phyloP scores from a whole-genome alignment of 1,140 invertebrate genomes.

The Ceratina australensis region DNA sequence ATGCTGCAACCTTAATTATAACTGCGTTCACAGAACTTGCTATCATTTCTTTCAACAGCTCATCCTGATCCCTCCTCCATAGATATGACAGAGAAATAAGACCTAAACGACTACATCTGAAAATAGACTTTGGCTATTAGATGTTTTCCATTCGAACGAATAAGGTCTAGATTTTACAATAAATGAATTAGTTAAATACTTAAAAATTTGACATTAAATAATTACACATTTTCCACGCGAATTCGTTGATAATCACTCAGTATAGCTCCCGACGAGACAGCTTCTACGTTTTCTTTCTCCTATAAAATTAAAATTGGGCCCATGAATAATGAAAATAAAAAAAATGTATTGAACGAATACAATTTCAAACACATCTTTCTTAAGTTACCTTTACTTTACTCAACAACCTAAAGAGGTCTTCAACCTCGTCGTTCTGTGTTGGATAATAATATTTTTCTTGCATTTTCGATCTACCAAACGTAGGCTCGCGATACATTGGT shows the following conservation, averaged over 20 bases:
- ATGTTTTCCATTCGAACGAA: not conserved
- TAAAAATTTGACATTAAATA: slow-evolving; percentile 65
- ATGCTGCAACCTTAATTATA: slow-evolving; percentile 96
- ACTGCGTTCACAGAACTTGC: slow-evolving; percentile 94
- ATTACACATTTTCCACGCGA: slow-evolving; percentile 98
- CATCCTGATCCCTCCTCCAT: slow-evolving; percentile 95
- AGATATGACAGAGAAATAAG: slow-evolving; percentile 94
- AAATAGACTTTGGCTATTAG: slow-evolving; percentile 56
- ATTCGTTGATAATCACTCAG: slow-evolving; percentile 98
- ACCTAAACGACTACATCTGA: slow-evolving; percentile 92
- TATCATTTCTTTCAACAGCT: slow-evolving; percentile 98
- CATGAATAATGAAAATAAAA: too few relatives aligned
- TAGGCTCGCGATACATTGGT: slow-evolving; percentile 92
- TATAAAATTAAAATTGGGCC: slow-evolving; percentile 75
- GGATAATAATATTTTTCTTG: slow-evolving; percentile 91
- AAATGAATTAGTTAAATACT: not conserved
- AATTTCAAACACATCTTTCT: slow-evolving; percentile 11
- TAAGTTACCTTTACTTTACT: slow-evolving; percentile 87
- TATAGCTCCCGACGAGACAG: slow-evolving; percentile 97
- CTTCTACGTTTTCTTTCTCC: slow-evolving; percentile 91
- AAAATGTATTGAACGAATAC: too few relatives aligned
- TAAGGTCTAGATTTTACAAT: slow-evolving; percentile 3
- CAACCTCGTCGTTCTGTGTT: slow-evolving; percentile 97
- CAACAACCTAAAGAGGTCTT: slow-evolving; percentile 95
- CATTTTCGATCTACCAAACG: slow-evolving; percentile 89